Base-by-base conservation (phyloP, 2,888 invertebrate species). In the Onchidella celtica region DNA sequence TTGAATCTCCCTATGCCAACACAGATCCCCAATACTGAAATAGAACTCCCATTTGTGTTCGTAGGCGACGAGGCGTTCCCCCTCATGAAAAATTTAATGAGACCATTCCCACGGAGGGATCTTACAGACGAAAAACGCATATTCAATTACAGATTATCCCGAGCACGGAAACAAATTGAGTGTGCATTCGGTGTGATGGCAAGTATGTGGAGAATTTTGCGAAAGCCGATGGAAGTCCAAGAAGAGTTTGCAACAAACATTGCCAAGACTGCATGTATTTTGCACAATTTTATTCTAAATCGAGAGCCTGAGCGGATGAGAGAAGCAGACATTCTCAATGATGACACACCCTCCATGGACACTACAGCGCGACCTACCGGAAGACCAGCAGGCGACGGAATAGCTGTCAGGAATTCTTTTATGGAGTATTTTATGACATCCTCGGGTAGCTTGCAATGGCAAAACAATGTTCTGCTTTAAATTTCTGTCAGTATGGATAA, bases 51-150 rank as follows among this genome's bases (percentile, higher is more conserved):
- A 21, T 70, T 40, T 27, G 47, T 70, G 24, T 70, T 70, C 3
- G 70, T 70, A 29, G 70, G 70, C 6, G 70, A 70, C 47, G 70
- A 70, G 27, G 70, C 70, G 29, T 70, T 70, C 70, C 11, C 11
- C 9, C 55, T 55, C 14, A 66, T 66, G 66, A 27, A 27, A 29
- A 29, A 66, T 21, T 17, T 66, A 34, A 66, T 66, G 27, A n/a
- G 66, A 14, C 66, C 66, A 66, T 66, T 66, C 32, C 66, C 66
- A 9, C 3, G 66, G 32, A 3, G 66, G 9, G 21, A 27, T 32
- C 21, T 66, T 2, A 66, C 27, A 27, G 9, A 66, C 32, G 66
- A 66, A 32, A 66, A 27, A 66, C 66, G 29, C 6, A 21, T 24
- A 2, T 66, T 66, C 29, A 66, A 66, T 21, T 66, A 17, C 66